Evolutionary conservation across 2,797 vertebrate species (phyloP).

Genomic region (Prionace glauca): DNA sequence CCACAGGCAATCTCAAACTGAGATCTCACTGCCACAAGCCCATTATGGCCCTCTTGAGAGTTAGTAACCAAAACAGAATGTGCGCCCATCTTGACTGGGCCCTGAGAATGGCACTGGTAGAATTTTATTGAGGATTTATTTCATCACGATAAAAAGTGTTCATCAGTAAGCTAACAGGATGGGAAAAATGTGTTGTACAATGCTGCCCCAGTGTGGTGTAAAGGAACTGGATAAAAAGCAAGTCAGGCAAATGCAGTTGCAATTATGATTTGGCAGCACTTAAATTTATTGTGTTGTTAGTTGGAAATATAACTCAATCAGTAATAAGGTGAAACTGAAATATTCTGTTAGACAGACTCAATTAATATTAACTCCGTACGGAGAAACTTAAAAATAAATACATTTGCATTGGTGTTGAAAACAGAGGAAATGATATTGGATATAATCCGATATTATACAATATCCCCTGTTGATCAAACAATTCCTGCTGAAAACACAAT

Average conservation of each 20-base stretch:
- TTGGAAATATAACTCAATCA: neutral
- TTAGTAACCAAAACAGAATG: no score
- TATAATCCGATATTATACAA: neutral
- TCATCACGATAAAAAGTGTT: neutral
- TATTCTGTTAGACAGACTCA: neutral
- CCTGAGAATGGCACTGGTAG: no score
- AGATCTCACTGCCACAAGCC: no score
- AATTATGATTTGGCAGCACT: neutral
- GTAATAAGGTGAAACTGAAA: neutral
- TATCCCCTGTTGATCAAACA: neutral
- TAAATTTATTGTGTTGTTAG: neutral
- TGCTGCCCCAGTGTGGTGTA: conserved; percentile 5
- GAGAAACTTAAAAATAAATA: neutral
- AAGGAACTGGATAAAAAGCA: neutral
- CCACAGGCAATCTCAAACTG: no score
- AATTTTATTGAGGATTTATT: no score
- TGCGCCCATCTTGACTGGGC: no score
- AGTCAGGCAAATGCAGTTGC: neutral
- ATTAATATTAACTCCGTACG: neutral
- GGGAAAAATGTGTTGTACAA: neutral
- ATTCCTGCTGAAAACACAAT: neutral
- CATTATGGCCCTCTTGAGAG: no score
- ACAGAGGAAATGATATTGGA: neutral
- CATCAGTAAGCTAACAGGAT: neutral
- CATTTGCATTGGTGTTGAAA: neutral